phyloP scores from a whole-genome alignment of 2,113 vertebrate genomes.

The Eclectus roratus region DNA sequence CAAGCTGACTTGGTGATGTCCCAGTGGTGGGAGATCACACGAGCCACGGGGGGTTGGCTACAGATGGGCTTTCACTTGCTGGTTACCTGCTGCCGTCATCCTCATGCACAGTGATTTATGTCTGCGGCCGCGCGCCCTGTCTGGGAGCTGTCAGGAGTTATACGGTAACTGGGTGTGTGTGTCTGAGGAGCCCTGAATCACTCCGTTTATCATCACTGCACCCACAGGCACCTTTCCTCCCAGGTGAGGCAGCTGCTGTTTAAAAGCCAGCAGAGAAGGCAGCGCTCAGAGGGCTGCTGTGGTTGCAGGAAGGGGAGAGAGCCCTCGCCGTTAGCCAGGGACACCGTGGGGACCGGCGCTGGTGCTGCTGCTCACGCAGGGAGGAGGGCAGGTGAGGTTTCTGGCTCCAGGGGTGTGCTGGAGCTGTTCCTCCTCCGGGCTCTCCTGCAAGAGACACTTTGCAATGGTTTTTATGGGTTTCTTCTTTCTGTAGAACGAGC shows the following conservation, averaged over 20 bases:
- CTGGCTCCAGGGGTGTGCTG: not conserved
- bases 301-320: not conserved
- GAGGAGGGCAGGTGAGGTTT: not conserved
- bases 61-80: not conserved
- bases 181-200: constrained; percentile 82
- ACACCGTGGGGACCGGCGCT: not conserved
- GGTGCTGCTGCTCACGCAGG: accelerated
- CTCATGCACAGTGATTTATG: not conserved
- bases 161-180: constrained; percentile 74
- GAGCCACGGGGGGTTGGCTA: accelerated
- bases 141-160: constrained; percentile 9
- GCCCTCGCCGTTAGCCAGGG: not conserved
- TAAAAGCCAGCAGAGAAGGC: constrained; percentile 67
- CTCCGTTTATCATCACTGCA: constrained; percentile 67
- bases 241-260: constrained; percentile 75
- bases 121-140: not conserved
- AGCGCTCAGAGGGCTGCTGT: not conserved
- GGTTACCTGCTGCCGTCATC: not conserved
- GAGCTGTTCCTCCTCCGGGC: not conserved
- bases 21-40: accelerated
- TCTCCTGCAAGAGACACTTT: accelerated
- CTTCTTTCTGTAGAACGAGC: not conserved
- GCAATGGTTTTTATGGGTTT: not conserved
- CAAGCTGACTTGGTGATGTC: accelerated
- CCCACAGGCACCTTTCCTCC: constrained; percentile 64